Evolutionary conservation across 2,797 vertebrate genomes (phyloP).

Genomic region (Urocyon cinereoargenteus): DNA sequence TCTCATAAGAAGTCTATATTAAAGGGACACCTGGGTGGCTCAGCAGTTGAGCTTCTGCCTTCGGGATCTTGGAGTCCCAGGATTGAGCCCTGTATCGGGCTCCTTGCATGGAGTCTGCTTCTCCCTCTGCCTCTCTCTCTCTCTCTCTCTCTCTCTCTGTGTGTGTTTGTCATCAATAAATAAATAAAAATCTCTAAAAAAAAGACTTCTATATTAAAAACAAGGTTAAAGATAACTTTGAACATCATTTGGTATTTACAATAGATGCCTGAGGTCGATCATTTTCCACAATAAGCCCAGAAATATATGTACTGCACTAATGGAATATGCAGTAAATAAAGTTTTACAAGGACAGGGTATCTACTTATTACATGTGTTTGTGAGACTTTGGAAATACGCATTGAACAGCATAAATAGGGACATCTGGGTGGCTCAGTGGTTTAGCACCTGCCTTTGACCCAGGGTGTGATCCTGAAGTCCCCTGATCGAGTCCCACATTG

Average conservation of each 20-base stretch:
- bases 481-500: too few relatives aligned
- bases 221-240: slow-evolving; percentile 48
- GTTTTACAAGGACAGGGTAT: slow-evolving; percentile 61
- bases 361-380: neutral
- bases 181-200: too few relatives aligned
- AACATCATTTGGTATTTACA: slow-evolving; percentile 54
- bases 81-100: too few relatives aligned
- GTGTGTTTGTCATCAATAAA: too few relatives aligned
- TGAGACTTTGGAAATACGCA: slow-evolving; percentile 50
- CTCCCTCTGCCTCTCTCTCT: too few relatives aligned
- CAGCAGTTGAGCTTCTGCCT: too few relatives aligned
- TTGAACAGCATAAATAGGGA: neutral
- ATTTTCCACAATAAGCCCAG: slow-evolving; percentile 56
- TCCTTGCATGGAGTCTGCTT: too few relatives aligned
- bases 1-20: slow-evolving; percentile 69
- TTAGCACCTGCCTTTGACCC: too few relatives aligned
- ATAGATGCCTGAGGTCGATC: neutral
- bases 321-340: slow-evolving; percentile 48
- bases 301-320: slow-evolving; percentile 31
- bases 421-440: too few relatives aligned
- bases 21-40: neutral
- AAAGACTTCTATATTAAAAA: slow-evolving; percentile 71
- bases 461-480: too few relatives aligned
- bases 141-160: too few relatives aligned
- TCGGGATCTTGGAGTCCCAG: too few relatives aligned